Evolutionary conservation across 2,113 vertebrate species (phyloP).

Genomic region (Pheucticus melanocephalus): DNA sequence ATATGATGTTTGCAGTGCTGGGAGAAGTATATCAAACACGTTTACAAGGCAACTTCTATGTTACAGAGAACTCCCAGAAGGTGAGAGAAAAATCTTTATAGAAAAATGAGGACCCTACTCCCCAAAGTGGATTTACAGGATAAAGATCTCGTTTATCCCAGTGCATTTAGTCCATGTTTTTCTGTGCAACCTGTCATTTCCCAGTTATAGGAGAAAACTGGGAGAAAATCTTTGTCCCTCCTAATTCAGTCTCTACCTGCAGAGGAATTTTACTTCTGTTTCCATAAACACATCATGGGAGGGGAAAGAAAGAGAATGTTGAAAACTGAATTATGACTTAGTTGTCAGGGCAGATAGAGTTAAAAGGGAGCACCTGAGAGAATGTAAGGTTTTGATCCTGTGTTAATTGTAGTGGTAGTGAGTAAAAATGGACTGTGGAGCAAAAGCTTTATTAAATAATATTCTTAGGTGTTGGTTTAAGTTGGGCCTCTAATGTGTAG

Average conservation of each 20-base stretch:
- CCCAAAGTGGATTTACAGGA: background rate
- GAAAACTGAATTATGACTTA: background rate
- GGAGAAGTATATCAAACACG: background rate
- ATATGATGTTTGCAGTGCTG: background rate
- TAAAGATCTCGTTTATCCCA: background rate
- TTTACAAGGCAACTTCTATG: background rate
- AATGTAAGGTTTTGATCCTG: background rate
- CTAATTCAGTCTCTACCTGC: background rate
- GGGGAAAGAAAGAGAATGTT: background rate
- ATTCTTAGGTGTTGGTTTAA: background rate
- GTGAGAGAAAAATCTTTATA: background rate
- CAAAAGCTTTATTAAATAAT: background rate
- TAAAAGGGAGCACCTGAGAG: background rate
- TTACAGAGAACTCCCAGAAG: background rate
- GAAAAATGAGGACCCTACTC: background rate
- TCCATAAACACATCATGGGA: background rate
- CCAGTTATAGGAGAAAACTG: background rate
- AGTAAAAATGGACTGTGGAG: background rate
- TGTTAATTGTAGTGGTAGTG: background rate
- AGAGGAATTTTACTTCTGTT: background rate
- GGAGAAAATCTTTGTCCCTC: background rate
- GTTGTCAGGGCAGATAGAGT: background rate
- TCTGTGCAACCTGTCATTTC: background rate
- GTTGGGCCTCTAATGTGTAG: background rate
- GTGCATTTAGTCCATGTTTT: accelerated